Conservation (phyloP, 2,113 vertebrate genomes). For the Dasyurus viverrinus region DNA sequence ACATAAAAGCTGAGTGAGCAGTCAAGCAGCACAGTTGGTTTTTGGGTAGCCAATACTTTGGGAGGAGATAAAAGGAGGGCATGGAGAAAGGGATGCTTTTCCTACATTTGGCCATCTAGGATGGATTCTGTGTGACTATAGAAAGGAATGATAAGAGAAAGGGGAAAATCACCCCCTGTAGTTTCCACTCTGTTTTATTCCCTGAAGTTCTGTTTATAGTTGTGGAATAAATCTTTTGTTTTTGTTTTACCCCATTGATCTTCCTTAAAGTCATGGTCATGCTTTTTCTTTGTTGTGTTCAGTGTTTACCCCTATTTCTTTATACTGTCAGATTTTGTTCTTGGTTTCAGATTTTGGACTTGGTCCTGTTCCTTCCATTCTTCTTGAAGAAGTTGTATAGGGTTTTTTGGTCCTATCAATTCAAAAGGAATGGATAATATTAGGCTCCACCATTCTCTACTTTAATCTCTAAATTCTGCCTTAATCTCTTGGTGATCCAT, state of each 20-base stretch:
- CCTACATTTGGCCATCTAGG: neutral
- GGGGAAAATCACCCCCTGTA: neutral
- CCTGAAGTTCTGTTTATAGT: neutral
- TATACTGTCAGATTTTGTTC: neutral
- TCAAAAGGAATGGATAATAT: neutral
- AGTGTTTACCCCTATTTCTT: neutral
- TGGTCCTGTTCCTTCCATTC: neutral
- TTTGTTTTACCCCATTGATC: neutral
- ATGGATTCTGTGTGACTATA: neutral
- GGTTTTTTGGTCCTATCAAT: neutral
- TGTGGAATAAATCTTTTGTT: neutral
- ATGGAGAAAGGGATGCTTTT: neutral
- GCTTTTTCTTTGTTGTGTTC: neutral
- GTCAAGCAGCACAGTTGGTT: neutral
- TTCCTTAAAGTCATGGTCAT: neutral
- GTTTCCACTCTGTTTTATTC: neutral
- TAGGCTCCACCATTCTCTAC: neutral
- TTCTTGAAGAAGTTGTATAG: neutral
- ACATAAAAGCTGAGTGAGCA: neutral
- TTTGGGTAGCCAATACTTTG: neutral
- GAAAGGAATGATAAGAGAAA: neutral
- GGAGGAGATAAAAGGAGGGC: neutral
- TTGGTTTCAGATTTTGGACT: neutral
- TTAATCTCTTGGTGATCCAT: neutral
- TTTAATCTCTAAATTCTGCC: neutral